These are phyloP conservation scores for Epinephelus moara DNA, from an alignment of 2,113 vertebrate genomes.

Conservation along the genomic window DNA sequence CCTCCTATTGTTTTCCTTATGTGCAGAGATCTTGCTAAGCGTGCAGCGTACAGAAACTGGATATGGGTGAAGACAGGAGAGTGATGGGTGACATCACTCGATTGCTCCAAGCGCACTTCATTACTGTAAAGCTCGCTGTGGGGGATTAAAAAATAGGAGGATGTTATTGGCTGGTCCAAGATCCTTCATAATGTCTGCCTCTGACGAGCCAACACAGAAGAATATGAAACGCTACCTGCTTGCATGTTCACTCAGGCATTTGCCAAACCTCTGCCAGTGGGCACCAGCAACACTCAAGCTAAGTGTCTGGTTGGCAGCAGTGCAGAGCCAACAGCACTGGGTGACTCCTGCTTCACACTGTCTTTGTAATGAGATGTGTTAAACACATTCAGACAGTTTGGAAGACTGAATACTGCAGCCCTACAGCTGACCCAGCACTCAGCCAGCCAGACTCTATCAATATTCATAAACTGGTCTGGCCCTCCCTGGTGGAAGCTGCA, in stretches of 20 bases:
- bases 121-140: background rate
- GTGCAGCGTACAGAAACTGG: conserved; percentile 44
- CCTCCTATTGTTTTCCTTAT: conserved; percentile 28
- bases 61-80: conserved; percentile 54
- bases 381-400: conserved; percentile 54
- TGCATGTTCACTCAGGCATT: background rate
- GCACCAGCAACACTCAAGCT: conserved; percentile 53
- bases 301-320: conserved; percentile 56
- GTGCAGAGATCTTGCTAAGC: conserved; percentile 39
- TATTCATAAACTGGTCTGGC: conserved; percentile 72
- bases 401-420: conserved; percentile 37
- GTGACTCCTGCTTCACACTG: conserved; percentile 35
- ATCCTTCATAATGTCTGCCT: conserved; percentile 9
- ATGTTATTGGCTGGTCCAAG: background rate
- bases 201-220: background rate
- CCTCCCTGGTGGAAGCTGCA: conserved; percentile 62
- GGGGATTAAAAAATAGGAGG: conserved; percentile 20
- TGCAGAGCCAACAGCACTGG: conserved; percentile 27
- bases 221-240: background rate
- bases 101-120: conserved; percentile 15
- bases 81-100: conserved; percentile 61
- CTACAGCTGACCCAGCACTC: conserved; percentile 45
- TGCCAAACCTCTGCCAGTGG: conserved; percentile 65
- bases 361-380: conserved; percentile 53
- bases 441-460: conserved; percentile 64